Conservation (phyloP, 2,113 vertebrate species). For the Plotosus lineatus region DNA sequence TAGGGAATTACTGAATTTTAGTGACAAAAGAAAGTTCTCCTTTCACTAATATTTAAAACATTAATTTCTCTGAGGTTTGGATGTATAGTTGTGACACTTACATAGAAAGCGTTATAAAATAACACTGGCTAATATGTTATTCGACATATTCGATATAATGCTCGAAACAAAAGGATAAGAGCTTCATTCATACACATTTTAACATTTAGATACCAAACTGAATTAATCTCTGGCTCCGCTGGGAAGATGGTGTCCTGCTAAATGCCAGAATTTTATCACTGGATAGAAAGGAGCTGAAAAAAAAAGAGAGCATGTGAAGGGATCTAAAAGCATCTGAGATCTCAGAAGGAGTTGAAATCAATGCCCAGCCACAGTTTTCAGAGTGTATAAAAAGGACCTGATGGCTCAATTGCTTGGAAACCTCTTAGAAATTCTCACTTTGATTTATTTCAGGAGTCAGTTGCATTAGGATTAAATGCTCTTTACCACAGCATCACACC, state of each 20-base stretch:
- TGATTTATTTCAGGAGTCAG: conserved; percentile 75
- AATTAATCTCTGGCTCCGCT: conserved; percentile 68
- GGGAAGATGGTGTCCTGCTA: conserved; percentile 68
- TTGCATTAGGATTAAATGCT: conserved; percentile 81
- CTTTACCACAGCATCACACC: conserved; percentile 70
- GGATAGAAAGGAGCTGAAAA: conserved; percentile 68
- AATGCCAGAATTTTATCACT: conserved; percentile 79
- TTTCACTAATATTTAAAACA: conserved; percentile 63
- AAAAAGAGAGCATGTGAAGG: conserved; percentile 38
- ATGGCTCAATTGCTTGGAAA: conserved; percentile 83
- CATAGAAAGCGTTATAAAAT: conserved; percentile 59
- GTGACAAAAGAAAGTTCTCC: conserved; percentile 52
- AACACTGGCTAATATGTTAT: conserved; percentile 54
- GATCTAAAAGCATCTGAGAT: conserved; percentile 82
- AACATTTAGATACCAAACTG: conserved; percentile 68
- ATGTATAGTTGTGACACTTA: conserved; percentile 38
- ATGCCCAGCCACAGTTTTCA: conserved; percentile 79
- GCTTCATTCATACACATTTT: conserved; percentile 59
- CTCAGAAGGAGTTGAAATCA: conserved; percentile 85
- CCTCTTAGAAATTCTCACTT: conserved; percentile 84
- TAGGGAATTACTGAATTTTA: conserved; percentile 48
- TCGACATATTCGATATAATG: conserved; percentile 47
- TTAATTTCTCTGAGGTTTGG: conserved; percentile 52
- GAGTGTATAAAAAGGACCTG: conserved; percentile 80
- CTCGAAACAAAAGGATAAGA: conserved; percentile 55